Percentiles rank a stretch among this genome's conserved stretches.
Evolutionary conservation across 2,888 invertebrate genomes (phyloP).

Genomic region (Melanostoma scalare): DNA sequence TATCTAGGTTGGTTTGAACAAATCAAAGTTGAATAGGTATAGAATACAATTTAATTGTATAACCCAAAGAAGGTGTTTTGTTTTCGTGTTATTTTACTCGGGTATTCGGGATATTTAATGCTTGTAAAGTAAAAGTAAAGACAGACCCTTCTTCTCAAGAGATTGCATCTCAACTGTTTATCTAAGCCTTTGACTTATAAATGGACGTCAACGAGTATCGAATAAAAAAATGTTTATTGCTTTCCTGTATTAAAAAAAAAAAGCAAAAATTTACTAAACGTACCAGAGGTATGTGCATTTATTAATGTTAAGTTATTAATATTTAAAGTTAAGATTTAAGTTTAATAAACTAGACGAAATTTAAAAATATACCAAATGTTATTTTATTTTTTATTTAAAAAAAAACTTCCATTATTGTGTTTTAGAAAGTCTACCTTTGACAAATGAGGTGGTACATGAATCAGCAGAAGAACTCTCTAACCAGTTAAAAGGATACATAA

Average conservation of each 20-base stretch:
- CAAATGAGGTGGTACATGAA: no score
- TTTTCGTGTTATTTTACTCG: no score
- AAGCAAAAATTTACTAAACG: conserved; percentile 68
- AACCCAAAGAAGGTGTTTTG: conserved; percentile 5
- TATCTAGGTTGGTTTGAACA: neutral
- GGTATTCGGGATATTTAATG: conserved; percentile 45
- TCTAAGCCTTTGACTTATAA: no score
- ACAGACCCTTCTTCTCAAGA: no score
- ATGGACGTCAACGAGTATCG: no score
- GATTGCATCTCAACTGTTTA: no score
- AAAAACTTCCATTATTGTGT: conserved; percentile 9
- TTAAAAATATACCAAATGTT: neutral
- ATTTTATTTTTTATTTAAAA: neutral
- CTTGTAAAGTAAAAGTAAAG: conserved; percentile 51
- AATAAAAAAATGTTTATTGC: neutral
- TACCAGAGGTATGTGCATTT: conserved; percentile 81
- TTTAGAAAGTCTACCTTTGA: neutral
- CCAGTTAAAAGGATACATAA: no score
- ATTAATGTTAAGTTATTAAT: conserved; percentile 74
- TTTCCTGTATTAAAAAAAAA: conserved; percentile 11
- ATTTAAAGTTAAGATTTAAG: neutral
- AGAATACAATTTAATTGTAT: conserved; percentile 14
- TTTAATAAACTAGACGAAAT: neutral
- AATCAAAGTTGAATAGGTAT: conserved; percentile 8
- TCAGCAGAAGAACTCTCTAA: no score